Base-by-base conservation (phyloP, 2,797 vertebrate species). In the Rhabdomys pumilio region DNA sequence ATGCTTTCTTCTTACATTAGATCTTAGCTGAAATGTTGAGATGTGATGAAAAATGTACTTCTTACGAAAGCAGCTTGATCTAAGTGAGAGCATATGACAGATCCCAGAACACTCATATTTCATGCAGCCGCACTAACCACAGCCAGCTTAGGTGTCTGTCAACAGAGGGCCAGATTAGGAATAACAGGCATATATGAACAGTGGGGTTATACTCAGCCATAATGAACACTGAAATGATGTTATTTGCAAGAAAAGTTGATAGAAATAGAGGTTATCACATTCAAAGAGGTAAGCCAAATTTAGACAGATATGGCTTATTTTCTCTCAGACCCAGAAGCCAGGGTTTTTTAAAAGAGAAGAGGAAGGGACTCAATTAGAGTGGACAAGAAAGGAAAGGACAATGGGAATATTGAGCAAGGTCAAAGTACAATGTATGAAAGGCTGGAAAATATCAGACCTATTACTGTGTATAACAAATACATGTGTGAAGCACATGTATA, bases 141-240 rank as follows among this genome's bases (percentile, higher is more conserved):
- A 4, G 65, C 59, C 31, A 91, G 50, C n/a, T 31, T 93, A 82
- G 88, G 44, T 73, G 89, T 81, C 94, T 47, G 50, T 34, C 76
- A 41, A n/a, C 67, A 57, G 92, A 94, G 63, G 53, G 91, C 93
- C 1, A 7, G 55, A 24, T 47, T 61, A 47, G 38, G 72, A 47
- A 41, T 63, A 89, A 22, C 55, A 34, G 69, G 26, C 10, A 0
- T 31, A 15, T 29, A 44, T 59, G 17, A 19, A 73, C 26, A 41
- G 10, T 8, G 34, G 24, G 38, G 2, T 72, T 55, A 29, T 29
- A 29, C 8, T 73, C 67, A 29, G 34, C 85, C 15, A 29, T 4
- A 12, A 73, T n/a, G 22, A 55, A 73, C 67, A 72, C 11, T n/a
- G 29, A 61, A 44, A 59, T 75, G 8, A 34, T 47, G 24, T 44